phyloP scores from a whole-genome alignment of 2,797 vertebrate species.

The Thaleichthys pacificus region DNA sequence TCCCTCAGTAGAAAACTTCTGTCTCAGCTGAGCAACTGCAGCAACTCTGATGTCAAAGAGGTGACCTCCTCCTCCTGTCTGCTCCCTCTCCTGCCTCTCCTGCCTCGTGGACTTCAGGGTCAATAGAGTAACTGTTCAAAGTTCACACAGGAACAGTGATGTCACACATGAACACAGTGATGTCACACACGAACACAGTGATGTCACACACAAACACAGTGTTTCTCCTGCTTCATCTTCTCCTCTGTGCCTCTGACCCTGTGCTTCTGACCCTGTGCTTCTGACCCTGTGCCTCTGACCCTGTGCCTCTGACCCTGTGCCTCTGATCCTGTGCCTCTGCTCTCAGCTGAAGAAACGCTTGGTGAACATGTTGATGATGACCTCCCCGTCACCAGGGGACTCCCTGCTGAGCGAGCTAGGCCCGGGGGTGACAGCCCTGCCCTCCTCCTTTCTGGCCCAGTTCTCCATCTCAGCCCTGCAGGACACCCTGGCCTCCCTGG shows the following conservation, averaged over 20 bases:
- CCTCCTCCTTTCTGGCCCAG: slow-evolving; percentile 39
- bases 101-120: too few species aligned
- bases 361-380: slow-evolving; percentile 32
- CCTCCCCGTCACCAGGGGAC: not conserved
- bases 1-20: slow-evolving; percentile 57
- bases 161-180: too few species aligned
- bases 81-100: not conserved
- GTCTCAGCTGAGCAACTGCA: slow-evolving; percentile 54
- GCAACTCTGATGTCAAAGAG: slow-evolving; percentile 44
- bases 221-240: too few species aligned
- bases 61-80: slow-evolving; percentile 41
- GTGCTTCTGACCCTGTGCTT: too few species aligned
- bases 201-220: too few species aligned
- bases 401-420: slow-evolving; percentile 41
- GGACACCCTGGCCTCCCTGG: slow-evolving; percentile 39
- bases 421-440: slow-evolving; percentile 30
- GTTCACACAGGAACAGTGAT: too few species aligned
- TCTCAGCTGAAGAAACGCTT: slow-evolving; percentile 64
- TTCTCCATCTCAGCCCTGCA: slow-evolving; percentile 30
- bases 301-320: too few species aligned
- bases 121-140: too few species aligned
- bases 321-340: not conserved
- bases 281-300: too few species aligned
- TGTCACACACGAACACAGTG: too few species aligned
- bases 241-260: too few species aligned